Percentiles rank a stretch among this genome's conserved stretches.
These are phyloP conservation scores for Hestina assimilis DNA, from an alignment of 1,140 invertebrate species.

Conservation along the genomic window DNA sequence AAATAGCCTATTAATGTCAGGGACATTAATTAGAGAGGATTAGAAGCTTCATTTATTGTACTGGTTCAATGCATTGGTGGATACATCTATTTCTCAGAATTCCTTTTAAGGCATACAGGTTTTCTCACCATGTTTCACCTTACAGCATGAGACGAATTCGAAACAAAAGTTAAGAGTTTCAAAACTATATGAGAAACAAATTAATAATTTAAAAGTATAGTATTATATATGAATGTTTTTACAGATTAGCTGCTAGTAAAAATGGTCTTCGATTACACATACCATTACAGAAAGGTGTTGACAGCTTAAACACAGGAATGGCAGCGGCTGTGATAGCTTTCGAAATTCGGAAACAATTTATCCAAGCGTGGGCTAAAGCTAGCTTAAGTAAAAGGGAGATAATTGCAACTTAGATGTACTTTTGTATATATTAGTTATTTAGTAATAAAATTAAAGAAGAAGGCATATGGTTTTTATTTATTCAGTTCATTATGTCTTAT, in stretches of 20 bases:
- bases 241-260: constrained; percentile 65
- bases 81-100: too few relatives aligned
- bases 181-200: neutral
- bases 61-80: too few relatives aligned
- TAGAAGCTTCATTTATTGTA: too few relatives aligned
- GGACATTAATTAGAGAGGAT: too few relatives aligned
- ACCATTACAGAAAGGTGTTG: constrained; percentile 86
- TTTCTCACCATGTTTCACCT: too few relatives aligned
- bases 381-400: constrained; percentile 38
- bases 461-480: neutral
- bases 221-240: constrained; percentile 21
- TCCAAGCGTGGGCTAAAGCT: constrained; percentile 49
- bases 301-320: constrained; percentile 92
- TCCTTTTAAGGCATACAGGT: too few relatives aligned
- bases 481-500: too few relatives aligned
- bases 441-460: neutral
- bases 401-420: constrained; percentile 28
- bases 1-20: too few relatives aligned
- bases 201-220: neutral
- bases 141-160: too few relatives aligned
- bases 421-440: neutral
- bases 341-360: constrained; percentile 88
- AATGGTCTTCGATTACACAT: constrained; percentile 85
- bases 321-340: constrained; percentile 90
- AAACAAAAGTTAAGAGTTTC: too few relatives aligned